Conservation (phyloP, 2,888 invertebrate genomes). For the Ptychoptera albimana region DNA sequence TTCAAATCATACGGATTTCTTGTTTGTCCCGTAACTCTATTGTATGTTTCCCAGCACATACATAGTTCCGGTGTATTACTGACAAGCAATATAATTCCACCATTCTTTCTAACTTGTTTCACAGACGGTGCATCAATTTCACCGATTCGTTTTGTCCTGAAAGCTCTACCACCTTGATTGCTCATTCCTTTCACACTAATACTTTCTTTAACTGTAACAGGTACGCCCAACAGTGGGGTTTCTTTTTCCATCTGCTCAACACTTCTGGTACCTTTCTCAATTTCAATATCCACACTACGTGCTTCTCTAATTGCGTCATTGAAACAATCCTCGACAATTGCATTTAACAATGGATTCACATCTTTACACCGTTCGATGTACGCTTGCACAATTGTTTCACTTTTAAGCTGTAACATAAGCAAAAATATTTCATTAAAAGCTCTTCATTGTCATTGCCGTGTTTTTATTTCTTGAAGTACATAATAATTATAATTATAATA, state of each 20-base stretch:
- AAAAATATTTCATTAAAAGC: slow-evolving; percentile 7
- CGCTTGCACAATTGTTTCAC: slow-evolving; percentile 50
- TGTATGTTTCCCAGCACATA: slow-evolving; percentile 81
- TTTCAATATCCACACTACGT: slow-evolving; percentile 47
- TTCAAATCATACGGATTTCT: slow-evolving; percentile 74
- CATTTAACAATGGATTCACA: slow-evolving; percentile 65
- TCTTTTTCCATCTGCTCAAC: slow-evolving; percentile 46
- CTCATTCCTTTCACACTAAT: slow-evolving; percentile 64
- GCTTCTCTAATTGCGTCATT: slow-evolving; percentile 62
- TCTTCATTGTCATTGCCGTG: background rate
- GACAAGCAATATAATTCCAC: slow-evolving; percentile 70
- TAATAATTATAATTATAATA: background rate
- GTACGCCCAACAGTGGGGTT: slow-evolving; percentile 67
- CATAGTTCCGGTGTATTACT: slow-evolving; percentile 87
- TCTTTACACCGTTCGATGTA: slow-evolving; percentile 62
- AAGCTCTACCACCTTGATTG: slow-evolving; percentile 53
- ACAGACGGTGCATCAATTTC: slow-evolving; percentile 60
- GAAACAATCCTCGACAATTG: slow-evolving; percentile 64
- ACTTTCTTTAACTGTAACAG: slow-evolving; percentile 72
- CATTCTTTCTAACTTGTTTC: slow-evolving; percentile 50
- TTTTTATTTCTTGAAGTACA: background rate
- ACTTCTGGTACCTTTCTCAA: slow-evolving; percentile 38
- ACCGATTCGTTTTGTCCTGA: slow-evolving; percentile 42
- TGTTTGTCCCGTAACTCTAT: slow-evolving; percentile 72
- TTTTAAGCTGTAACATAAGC: slow-evolving; percentile 40